Conservation (phyloP, 2,888 invertebrate species). For the Dryocosmus kuriphilus region DNA sequence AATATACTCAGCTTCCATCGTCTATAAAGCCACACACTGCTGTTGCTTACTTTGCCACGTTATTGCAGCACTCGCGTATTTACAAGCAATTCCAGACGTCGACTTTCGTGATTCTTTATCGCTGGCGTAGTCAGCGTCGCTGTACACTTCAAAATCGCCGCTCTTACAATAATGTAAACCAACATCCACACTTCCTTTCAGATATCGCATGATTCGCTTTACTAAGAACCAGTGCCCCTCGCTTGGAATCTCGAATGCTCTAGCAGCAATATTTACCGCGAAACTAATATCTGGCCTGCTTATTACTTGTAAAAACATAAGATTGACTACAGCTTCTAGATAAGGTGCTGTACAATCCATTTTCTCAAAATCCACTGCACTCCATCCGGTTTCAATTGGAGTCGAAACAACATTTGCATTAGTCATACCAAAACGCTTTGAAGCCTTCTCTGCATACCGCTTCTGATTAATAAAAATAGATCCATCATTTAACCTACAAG, state of each 20-base stretch:
- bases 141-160: slow-evolving; percentile 37
- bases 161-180: no score
- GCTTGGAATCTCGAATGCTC: slow-evolving; percentile 41
- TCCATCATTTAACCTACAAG: no score
- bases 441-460: no score
- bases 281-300: slow-evolving; percentile 48
- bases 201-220: slow-evolving; percentile 46
- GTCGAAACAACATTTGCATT: slow-evolving; percentile 56
- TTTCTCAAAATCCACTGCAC: neutral
- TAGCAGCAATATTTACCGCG: slow-evolving; percentile 41
- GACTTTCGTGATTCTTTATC: slow-evolving; percentile 44
- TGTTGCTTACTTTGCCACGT: neutral
- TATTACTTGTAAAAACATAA: slow-evolving; percentile 45
- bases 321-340: slow-evolving; percentile 47
- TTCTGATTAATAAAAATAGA: no score
- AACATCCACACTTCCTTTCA: slow-evolving; percentile 31
- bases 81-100: slow-evolving; percentile 9
- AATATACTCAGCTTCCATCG: slow-evolving; percentile 45
- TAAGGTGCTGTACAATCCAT: slow-evolving; percentile 39
- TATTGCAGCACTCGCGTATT: neutral
- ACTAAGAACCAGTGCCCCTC: slow-evolving; percentile 45
- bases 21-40: slow-evolving; percentile 40
- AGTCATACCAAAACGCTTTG: no score
- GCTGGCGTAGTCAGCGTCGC: slow-evolving; percentile 47
- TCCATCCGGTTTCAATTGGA: slow-evolving; percentile 44